Evolutionary conservation across 30 jellyfish, hydroid and myxozoan genomes (phyloP).

Genomic region (Cassiopea andromeda): DNA sequence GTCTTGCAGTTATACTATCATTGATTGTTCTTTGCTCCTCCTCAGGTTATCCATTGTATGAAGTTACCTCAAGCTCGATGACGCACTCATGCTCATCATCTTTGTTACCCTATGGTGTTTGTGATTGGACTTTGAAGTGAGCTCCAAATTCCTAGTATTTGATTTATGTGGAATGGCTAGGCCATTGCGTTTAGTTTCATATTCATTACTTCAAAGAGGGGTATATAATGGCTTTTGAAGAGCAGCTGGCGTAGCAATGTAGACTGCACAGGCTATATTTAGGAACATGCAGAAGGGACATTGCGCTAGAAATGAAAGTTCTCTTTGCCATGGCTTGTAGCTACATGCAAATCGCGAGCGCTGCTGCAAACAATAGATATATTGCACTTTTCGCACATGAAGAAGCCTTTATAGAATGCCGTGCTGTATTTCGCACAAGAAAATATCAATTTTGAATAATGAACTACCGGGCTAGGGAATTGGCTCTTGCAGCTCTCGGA

Average conservation of each 20-base stretch:
- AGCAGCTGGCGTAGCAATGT: not conserved
- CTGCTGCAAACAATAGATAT: no score
- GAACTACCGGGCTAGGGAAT: no score
- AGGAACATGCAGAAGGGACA: no score
- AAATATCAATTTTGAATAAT: no score
- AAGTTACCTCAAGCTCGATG: conserved; percentile 96
- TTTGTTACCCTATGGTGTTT: conserved; percentile 92
- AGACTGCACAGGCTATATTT: no score
- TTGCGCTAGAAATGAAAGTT: no score
- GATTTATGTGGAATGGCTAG: not conserved
- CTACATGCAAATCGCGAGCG: no score
- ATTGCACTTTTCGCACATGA: no score
- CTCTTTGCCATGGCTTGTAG: no score
- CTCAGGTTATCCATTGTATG: conserved; percentile 96
- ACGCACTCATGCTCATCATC: conserved; percentile 99
- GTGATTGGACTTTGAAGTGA: conserved; percentile 98
- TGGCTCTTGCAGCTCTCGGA: no score
- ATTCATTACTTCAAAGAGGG: not conserved
- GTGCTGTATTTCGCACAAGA: no score
- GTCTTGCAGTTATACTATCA: not conserved
- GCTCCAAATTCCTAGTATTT: not conserved
- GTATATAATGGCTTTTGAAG: not conserved
- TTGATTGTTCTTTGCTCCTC: not conserved
- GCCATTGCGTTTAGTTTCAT: not conserved
- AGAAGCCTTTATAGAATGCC: no score